Base-by-base conservation (phyloP, 2,113 vertebrate species). In the Albula goreensis region DNA sequence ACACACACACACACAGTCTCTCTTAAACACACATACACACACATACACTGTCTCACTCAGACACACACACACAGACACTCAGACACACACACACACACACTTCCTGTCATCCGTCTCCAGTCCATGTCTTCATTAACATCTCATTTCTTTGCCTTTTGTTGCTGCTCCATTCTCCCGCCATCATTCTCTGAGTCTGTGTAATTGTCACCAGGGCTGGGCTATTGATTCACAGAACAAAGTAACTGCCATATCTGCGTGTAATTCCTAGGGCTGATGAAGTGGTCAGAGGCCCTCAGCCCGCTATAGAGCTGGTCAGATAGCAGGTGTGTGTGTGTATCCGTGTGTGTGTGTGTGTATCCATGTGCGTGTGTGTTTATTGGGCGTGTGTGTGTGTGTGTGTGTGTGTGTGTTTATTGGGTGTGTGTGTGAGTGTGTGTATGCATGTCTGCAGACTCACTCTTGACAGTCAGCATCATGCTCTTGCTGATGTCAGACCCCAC, bases 401-500 rank as follows among this genome's bases (percentile, higher is more conserved):
- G 8, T 57, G 90, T 89, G 52, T 78, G 0, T 17, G 1, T 41
- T 41, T 1, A 41, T 1, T 41, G 56, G 3, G 70, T 81, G 48
- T 53, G 66, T 81, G 11, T 81, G 57, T 17, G 49, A 5, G 41
- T 85, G 84, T 70, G 19, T 25, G 49, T 12, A 11, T 57, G 90
- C 89, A 81, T 78, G 0, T 17, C 31, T 41, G 31, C 31, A 0
- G 74, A 96, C 98, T 97, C 87, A 99, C 98, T 99, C 92, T 99
- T 99, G 49, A 99, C 98, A 0, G 98, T 99, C 88, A 99, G 98
- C 86, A 99, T 96, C 98, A 99, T 99, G 94, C 98, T 98, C 93
- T 99, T 99, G 97, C 98, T 99, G 96, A 99, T 99, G 93, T 99
- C 98, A 0, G 98, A 99, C 85, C 98, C 98, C 88, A 99, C 98